Conservation (phyloP, 2,113 vertebrate genomes). For the Cynopterus brachyotis region DNA sequence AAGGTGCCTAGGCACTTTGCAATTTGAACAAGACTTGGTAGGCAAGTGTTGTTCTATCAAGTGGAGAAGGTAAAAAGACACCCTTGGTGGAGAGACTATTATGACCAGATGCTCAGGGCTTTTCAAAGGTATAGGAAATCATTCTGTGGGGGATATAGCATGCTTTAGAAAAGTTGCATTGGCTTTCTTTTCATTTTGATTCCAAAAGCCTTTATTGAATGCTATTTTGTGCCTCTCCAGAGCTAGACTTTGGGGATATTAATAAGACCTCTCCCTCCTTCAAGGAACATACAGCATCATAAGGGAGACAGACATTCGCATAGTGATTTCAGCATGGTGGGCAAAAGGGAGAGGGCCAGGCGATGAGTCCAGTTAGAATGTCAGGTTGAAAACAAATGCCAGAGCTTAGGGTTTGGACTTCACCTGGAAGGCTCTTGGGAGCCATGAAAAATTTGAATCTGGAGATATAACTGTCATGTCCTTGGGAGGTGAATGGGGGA, state of each 20-base stretch:
- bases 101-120: not conserved
- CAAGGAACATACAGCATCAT: not conserved
- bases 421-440: not conserved
- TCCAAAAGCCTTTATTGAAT: not conserved
- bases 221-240: not conserved
- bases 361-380: not conserved
- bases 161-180: not conserved
- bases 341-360: not conserved
- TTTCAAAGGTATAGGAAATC: not conserved
- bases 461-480: not conserved
- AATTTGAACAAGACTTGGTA: not conserved
- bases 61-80: not conserved
- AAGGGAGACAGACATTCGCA: not conserved
- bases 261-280: not conserved
- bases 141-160: not conserved
- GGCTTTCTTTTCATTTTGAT: not conserved
- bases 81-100: not conserved
- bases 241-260: not conserved
- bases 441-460: not conserved
- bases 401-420: not conserved
- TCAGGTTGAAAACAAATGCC: not conserved
- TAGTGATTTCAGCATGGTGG: not conserved
- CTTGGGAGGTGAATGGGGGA: not conserved
- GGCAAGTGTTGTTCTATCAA: not conserved
- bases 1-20: not conserved